Evolutionary conservation across 2,113 vertebrate species (phyloP), one percentile per base, ranked within the genome.

Genomic region (Gallinago media): DNA sequence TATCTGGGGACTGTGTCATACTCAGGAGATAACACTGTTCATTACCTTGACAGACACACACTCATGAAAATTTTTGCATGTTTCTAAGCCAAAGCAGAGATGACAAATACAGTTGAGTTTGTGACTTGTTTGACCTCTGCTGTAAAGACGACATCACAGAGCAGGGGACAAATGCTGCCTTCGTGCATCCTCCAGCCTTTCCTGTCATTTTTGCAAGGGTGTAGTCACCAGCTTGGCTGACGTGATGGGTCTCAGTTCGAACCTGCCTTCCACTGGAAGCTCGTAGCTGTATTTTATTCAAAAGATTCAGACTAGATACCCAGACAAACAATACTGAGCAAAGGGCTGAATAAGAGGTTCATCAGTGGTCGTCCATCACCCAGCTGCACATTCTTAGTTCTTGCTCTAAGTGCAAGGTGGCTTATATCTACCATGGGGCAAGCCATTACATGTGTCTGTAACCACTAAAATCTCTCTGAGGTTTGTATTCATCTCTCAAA

Each of bases 401-500:
- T 62, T 86, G 38, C 79, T 81, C 8, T 93, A 59, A 95, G 59
- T 54, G 68, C 72, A 80, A 95, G 76, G 67, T 92, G 55, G 83
- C 50, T 94, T 84, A 67, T 22, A 36, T 17, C 63, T 44, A 95
- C 29, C 36, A 16, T 2, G 5, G 50, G 66, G 50, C 95, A 92
- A 94, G 83, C 19, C 50, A 82, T 86, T 92, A 65, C 83, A 71
- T 77, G 75, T 46, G 61, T 27, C 50, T 84, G 67, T 4, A 32
- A 47, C 59, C 3, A 1, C 15, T 80, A 76, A 92, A 91, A 82
- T 75, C 47, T 95, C 92, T 87, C 93, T 47, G 82, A 92, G 92
- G 91, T 93, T 93, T 96, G 56, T 85, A 94, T 89, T 89, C 0
- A 52, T 92, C 92, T 91, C 70, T 84, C 62, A 75, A 94, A 91